Base-by-base conservation (phyloP, 2,113 vertebrate genomes). In the Cichladusa arquata region DNA sequence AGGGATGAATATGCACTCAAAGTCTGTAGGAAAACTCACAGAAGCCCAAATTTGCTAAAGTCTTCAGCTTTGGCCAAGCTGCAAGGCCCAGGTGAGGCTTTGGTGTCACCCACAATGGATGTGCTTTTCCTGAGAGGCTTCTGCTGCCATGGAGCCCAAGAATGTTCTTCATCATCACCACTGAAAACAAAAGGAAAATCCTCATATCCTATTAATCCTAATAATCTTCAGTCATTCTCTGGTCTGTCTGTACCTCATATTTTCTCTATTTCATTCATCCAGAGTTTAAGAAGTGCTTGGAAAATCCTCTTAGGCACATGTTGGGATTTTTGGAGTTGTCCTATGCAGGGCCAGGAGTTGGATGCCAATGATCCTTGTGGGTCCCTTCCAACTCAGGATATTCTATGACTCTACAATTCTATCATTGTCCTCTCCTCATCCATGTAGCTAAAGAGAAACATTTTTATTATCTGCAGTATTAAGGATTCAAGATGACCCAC, bases 401-500 rank as follows among this genome's bases (percentile, higher is more conserved):
- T 34, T 62, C 40, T 69, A 1, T 76, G 40, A 18, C 14, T 81
- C 70, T 19, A 11, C 42, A 53, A 26, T 69, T 82, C 70, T 40
- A 0, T 33, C 11, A n/a, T 11, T 44, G 7, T 28, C 85, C 8
- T 85, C 20, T 87, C 69, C 76, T 60, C 19, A 57, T 44, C 28
- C 70, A 18, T 45, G 9, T 42, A 17, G 20, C 38, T 62, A 18
- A 83, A 88, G 34, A 70, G 19, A 73, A 85, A 24, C 8, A 31
- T 70, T 80, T 82, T 86, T 80, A 20, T 92, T 77, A 38, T 73
- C 87, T 82, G 9, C 14, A 14, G 15, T 91, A 12, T 64, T 81
- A 69, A 44, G 64, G 11, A 26, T 42, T 70, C 0, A 0, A 62
- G 31, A 61, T 34, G 7, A 29, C 5, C 50, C 26, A 15, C 15